Evolutionary conservation across 1,140 invertebrate genomes (phyloP), one percentile per base, ranked within the genome.

Genomic region (Hycleus phaleratus): DNA sequence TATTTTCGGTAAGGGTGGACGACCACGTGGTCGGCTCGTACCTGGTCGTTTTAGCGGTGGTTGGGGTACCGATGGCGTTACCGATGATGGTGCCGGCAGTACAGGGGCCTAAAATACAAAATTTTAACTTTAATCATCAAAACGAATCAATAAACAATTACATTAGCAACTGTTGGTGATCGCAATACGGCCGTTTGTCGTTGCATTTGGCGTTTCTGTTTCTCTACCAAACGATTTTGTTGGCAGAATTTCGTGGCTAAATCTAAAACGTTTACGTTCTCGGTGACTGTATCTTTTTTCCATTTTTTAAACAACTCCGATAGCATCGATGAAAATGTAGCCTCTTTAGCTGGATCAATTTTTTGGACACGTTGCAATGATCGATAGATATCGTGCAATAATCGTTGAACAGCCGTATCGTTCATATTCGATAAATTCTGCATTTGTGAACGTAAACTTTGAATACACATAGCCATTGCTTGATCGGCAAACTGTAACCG

Each of bases 401-500:
- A 66, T 56, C 66, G 66, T 2, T 56, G 59, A 3, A 64, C 60
- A 12, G 67, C 59, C 12, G 54, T 52, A 18, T 66, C 62, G 6
- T 59, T 59, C 64, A 68, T 63, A 8, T 59, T 68, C 2, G 58
- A 49, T 0, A 70, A 49, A 56, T 68, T 67, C 58, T 73, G 71
- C 7, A 73, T 63, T 58, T 67, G 76, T 24, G 70, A 74, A 4
- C 78, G 70, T 5, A 88, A 71, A 26, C 82, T 82, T 67, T 86
- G 82, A 5, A 81, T 73, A 60, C 83, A 84, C n/a, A 86, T 74
- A 0, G 81, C 81, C 45, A 88, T 78, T 0, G 91, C 88, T 75
- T 88, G 84, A 47, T 85, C 81, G 1, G 86, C 84, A 57, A 90
- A 76, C 63, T 88, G 83, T 62, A 86, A 81, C 58, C 90, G 80